phyloP scores from a whole-genome alignment of 2,888 invertebrate genomes.

The Lissonota sp. region DNA sequence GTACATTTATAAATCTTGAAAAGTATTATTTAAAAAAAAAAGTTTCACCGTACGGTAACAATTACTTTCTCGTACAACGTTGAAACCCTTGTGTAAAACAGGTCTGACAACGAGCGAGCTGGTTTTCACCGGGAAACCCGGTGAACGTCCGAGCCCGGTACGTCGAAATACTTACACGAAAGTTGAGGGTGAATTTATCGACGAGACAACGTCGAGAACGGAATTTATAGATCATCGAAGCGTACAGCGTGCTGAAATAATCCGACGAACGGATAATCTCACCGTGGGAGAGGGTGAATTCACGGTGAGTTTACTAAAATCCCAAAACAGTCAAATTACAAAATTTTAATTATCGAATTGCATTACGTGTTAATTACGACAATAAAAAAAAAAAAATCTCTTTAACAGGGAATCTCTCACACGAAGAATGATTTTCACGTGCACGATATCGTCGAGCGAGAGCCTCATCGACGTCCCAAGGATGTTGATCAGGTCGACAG shows the following conservation, averaged over 20 bases:
- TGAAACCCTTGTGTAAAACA: conserved; percentile 77
- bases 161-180: conserved; percentile 92
- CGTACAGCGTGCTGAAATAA: conserved; percentile 86
- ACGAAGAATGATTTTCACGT: conserved; percentile 80
- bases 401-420: conserved; percentile 79
- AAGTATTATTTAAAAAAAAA: not conserved
- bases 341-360: not conserved
- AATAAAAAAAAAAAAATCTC: no score
- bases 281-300: conserved; percentile 87
- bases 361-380: no score
- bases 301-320: conserved; percentile 75
- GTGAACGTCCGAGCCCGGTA: conserved; percentile 87
- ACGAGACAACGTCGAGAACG: conserved; percentile 88
- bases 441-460: conserved; percentile 74
- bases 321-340: not conserved
- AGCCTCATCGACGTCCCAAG: conserved; percentile 86
- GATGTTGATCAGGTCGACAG: conserved; percentile 86
- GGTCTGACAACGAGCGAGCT: conserved; percentile 89
- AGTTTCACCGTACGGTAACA: not conserved
- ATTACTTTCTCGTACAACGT: conserved; percentile 7
- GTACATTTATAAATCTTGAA: not conserved
- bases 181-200: conserved; percentile 89
- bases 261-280: conserved; percentile 88
- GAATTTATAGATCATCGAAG: conserved; percentile 88
- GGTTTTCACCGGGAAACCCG: conserved; percentile 89